phyloP scores from a whole-genome alignment of 2,888 invertebrate genomes.

The Orthosia gothica region DNA sequence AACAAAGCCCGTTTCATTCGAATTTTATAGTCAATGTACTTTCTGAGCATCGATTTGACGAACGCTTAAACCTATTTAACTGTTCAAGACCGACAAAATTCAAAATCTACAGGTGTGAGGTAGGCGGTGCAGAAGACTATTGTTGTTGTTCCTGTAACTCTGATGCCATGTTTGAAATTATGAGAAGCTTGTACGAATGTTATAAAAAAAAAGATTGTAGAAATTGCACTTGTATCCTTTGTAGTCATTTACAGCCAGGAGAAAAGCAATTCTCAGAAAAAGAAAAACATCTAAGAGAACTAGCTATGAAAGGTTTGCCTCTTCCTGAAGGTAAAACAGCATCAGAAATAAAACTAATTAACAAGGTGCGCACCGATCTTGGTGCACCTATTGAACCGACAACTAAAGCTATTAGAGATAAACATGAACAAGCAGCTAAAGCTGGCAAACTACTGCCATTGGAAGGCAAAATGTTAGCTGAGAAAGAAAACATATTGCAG shows the following conservation, averaged over 20 bases:
- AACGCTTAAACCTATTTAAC: constrained; percentile 16
- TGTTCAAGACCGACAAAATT: constrained; percentile 31
- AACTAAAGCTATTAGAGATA: constrained; percentile 58
- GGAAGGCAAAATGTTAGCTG: constrained; percentile 69
- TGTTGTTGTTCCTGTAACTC: constrained; percentile 76
- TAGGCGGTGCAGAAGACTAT: constrained; percentile 23
- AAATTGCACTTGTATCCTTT: constrained; percentile 82
- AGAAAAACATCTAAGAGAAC: constrained; percentile 24
- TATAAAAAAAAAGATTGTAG: constrained; percentile 85
- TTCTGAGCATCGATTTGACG: constrained; percentile 36
- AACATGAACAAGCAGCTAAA: constrained; percentile 60
- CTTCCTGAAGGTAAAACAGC: constrained; percentile 66
- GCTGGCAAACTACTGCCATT: constrained; percentile 45
- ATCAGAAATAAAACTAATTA: constrained; percentile 66
- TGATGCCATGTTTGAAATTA: constrained; percentile 85
- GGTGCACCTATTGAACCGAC: constrained; percentile 54
- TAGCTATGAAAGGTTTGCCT: constrained; percentile 63
- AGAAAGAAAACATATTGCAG: constrained; percentile 69
- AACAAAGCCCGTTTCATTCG: constrained; percentile 27
- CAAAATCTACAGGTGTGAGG: constrained; percentile 51
- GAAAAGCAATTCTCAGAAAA: constrained; percentile 11
- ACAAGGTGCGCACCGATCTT: constrained; percentile 59
- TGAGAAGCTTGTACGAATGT: constrained; percentile 85
- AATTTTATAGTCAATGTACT: constrained; percentile 33
- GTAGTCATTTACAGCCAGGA: constrained; percentile 73